Conservation (phyloP, 2,797 vertebrate species). For the Crossoptilon crossoptilon region DNA sequence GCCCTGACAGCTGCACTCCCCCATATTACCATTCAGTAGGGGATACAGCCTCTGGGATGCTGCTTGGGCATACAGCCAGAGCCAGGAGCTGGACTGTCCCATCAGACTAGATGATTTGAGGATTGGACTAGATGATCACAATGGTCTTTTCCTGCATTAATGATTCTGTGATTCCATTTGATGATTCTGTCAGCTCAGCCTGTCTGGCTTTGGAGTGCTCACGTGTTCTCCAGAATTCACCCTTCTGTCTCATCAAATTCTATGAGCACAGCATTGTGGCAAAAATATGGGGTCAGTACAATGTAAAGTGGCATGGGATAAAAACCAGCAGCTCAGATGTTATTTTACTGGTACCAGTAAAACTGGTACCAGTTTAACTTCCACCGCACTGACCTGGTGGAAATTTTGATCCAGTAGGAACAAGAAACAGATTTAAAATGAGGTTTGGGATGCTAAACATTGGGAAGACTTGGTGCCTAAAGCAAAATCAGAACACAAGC, state of each 20-base stretch:
- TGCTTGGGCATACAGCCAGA: neutral
- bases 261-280: neutral
- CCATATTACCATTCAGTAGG: neutral
- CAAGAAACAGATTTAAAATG: neutral
- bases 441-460: neutral
- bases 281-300: neutral
- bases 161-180: too few relatives aligned
- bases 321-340: too few relatives aligned
- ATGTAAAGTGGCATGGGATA: neutral
- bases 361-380: neutral
- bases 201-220: neutral
- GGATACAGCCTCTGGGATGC: neutral
- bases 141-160: too few relatives aligned
- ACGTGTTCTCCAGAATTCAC: fast-evolving
- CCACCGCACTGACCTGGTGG: neutral
- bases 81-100: neutral
- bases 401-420: neutral
- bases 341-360: too few relatives aligned
- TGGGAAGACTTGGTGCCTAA: neutral
- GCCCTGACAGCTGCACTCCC: slow-evolving; percentile 18
- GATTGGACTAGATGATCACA: too few relatives aligned
- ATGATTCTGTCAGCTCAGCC: neutral
- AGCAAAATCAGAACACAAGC: neutral
- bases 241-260: neutral
- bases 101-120: too few relatives aligned